These are phyloP conservation scores for Cynocephalus volans DNA, from an alignment of 2,113 vertebrate genomes.

Conservation along the genomic window DNA sequence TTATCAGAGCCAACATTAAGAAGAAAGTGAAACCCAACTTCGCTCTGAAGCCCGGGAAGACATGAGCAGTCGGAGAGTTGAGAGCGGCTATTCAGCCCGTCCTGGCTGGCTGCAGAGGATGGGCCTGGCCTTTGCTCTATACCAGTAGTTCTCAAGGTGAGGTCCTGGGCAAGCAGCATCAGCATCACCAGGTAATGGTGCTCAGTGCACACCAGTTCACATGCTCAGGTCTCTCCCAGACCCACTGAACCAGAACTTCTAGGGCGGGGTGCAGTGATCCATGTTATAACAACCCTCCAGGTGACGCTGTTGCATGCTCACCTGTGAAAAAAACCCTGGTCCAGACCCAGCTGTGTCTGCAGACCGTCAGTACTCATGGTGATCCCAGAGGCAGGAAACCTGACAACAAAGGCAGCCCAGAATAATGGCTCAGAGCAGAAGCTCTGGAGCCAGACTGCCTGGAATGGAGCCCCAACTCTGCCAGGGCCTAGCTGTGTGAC, in stretches of 20 bases:
- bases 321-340: too few relatives aligned
- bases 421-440: neutral
- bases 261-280: fast-evolving
- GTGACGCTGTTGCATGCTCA: neutral
- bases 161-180: neutral
- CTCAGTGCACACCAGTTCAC: neutral
- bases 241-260: neutral
- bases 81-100: neutral
- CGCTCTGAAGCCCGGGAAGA: neutral
- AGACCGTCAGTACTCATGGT: neutral
- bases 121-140: neutral
- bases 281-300: neutral
- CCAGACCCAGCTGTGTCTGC: neutral
- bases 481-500: neutral
- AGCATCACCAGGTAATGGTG: neutral
- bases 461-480: neutral
- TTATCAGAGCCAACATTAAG: neutral
- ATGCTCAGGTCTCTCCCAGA: neutral
- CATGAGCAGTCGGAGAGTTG: neutral
- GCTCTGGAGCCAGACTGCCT: neutral
- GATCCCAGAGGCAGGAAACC: neutral
- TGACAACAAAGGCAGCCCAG: neutral
- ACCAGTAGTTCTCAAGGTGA: neutral
- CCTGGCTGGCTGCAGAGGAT: neutral
- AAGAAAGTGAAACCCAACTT: neutral